Conservation (phyloP, 1,140 invertebrate species). For the Drosophila chauvacae region DNA sequence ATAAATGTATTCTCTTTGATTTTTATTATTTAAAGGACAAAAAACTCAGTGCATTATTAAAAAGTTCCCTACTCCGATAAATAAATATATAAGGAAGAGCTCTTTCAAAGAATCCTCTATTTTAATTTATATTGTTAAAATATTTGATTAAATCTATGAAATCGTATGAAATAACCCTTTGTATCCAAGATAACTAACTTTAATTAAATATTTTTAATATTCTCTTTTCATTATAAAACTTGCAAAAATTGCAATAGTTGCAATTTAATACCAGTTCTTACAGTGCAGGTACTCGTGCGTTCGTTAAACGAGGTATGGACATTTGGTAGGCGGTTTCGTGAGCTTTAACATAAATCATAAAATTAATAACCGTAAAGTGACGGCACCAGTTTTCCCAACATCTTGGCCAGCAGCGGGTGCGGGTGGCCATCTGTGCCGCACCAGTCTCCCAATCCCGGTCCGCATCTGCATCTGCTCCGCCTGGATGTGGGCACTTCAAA, state of each 20-base stretch:
- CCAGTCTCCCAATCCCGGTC: constrained; percentile 10
- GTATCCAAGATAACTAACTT: background rate
- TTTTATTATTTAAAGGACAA: no score
- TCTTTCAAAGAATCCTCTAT: background rate
- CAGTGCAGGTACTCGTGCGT: constrained; percentile 18
- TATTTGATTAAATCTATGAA: no score
- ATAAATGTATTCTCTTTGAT: no score
- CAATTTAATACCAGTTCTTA: background rate
- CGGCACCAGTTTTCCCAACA: constrained; percentile 75
- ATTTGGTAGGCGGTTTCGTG: constrained; percentile 59
- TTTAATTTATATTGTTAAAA: no score
- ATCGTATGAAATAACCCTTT: no score
- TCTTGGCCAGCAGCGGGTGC: constrained; percentile 64
- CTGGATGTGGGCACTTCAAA: constrained; percentile 62
- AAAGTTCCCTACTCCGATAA: no score
- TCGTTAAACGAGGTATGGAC: constrained; percentile 17
- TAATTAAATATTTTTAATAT: background rate
- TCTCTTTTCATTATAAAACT: background rate
- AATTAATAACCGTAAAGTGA: constrained; percentile 84
- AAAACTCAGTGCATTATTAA: background rate
- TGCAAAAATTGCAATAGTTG: no score
- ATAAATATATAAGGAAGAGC: background rate
- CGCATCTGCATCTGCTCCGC: constrained; percentile 8
- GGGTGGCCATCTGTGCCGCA: constrained; percentile 58
- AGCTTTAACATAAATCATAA: constrained; percentile 84